These are phyloP conservation scores for Chrysina gloriosa DNA, from an alignment of 2,888 invertebrate species.

Conservation along the genomic window DNA sequence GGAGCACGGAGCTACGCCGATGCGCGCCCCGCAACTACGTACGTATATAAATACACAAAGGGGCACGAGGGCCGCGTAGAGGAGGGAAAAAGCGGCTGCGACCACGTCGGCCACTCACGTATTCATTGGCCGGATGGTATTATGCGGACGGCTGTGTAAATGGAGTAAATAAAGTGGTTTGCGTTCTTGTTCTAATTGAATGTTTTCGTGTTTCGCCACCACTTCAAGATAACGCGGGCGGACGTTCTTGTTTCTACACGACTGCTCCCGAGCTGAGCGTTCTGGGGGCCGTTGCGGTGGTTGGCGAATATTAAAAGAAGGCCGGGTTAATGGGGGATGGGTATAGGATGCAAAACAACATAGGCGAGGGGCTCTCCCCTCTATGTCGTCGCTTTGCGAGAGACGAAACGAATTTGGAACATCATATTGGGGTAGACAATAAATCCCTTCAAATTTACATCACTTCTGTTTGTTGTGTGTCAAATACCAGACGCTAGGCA, in stretches of 20 bases:
- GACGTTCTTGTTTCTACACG: constrained; percentile 9
- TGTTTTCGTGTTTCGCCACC: constrained; percentile 20
- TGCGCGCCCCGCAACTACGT: neutral
- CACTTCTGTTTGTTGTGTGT: no score
- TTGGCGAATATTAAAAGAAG: neutral
- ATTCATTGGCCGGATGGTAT: constrained; percentile 14
- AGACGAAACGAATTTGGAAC: no score
- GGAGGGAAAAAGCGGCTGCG: neutral
- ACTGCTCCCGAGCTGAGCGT: constrained; percentile 12
- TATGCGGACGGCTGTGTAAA: constrained; percentile 15
- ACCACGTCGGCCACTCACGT: neutral
- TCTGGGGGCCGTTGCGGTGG: neutral
- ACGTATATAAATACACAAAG: neutral
- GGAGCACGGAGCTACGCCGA: neutral
- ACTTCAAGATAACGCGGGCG: constrained; percentile 7
- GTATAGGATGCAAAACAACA: no score
- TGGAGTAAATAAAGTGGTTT: constrained; percentile 31
- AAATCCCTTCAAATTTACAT: no score
- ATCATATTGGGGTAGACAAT: no score
- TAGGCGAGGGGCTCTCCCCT: no score
- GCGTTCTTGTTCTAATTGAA: constrained; percentile 37
- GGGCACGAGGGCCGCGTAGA: neutral
- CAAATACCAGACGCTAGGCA: no score
- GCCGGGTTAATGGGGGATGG: neutral
- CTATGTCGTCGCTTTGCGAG: no score